phyloP scores from a whole-genome alignment of 2,113 vertebrate species.

The Tupaia chinensis region DNA sequence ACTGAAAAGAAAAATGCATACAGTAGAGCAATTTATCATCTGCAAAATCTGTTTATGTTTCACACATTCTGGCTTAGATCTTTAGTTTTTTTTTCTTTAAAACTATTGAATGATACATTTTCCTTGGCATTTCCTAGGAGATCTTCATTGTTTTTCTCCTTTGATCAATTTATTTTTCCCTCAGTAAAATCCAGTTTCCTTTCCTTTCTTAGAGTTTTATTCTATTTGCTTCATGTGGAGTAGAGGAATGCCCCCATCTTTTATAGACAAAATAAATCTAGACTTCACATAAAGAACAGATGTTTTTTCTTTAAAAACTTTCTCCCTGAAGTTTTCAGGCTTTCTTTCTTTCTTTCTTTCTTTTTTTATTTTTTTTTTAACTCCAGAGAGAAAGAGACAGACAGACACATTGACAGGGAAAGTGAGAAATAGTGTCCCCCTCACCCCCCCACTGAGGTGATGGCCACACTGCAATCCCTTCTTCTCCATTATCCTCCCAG shows the following conservation, averaged over 20 bases:
- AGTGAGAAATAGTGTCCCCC: too few relatives aligned
- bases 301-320: background rate
- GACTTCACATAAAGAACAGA: background rate
- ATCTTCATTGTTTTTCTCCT: constrained; percentile 51
- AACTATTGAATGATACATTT: constrained; percentile 48
- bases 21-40: constrained; percentile 58
- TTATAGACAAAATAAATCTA: constrained; percentile 9
- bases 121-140: constrained; percentile 44
- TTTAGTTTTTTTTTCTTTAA: constrained; percentile 69
- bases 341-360: too few relatives aligned
- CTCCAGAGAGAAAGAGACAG: too few relatives aligned
- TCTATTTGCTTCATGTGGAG: background rate
- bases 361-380: too few relatives aligned
- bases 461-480: too few relatives aligned
- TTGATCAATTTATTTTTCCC: background rate
- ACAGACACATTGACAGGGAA: too few relatives aligned
- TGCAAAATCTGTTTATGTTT: constrained; percentile 61
- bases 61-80: constrained; percentile 45
- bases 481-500: too few relatives aligned
- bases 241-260: background rate
- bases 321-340: background rate
- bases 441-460: too few relatives aligned
- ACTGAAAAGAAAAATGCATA: background rate
- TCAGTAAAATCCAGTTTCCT: background rate
- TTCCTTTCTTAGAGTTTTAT: constrained; percentile 38